A percentile compares a stretch with the other conserved stretches of the same genome.
Conservation (phyloP, 2,888 invertebrate genomes). For the Prionchulus punctatus region DNA sequence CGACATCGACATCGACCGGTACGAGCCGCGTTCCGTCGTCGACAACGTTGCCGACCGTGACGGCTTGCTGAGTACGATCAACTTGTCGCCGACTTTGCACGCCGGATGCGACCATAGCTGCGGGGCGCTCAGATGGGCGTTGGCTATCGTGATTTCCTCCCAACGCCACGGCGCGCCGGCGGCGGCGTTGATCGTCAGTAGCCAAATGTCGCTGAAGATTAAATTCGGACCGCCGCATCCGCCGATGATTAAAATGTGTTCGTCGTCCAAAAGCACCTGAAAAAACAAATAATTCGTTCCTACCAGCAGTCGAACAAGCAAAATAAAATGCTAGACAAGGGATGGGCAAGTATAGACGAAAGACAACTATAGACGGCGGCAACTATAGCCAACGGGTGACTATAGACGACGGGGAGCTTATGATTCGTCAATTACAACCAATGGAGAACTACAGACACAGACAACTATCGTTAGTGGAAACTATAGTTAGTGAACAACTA, state of each 20-base stretch:
- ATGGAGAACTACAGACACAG: too few relatives aligned
- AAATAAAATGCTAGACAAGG: background rate
- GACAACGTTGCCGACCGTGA: slow-evolving; percentile 16
- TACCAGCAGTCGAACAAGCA: slow-evolving; percentile 11
- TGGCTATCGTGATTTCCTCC: slow-evolving; percentile 52
- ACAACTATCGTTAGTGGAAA: too few relatives aligned
- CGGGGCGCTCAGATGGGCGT: slow-evolving; percentile 60
- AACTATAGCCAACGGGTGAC: too few relatives aligned
- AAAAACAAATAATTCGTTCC: too few relatives aligned
- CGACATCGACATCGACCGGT: background rate
- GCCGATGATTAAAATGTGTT: slow-evolving; percentile 49
- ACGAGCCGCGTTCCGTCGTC: background rate
- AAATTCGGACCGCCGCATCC: slow-evolving; percentile 40
- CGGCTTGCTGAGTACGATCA: slow-evolving; percentile 33
- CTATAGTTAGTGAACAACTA: too few relatives aligned
- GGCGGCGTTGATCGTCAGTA: slow-evolving; percentile 52
- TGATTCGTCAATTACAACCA: too few relatives aligned
- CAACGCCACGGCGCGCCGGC: slow-evolving; percentile 44
- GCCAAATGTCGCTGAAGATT: slow-evolving; percentile 73
- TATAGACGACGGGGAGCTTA: too few relatives aligned
- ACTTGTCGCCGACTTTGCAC: slow-evolving; percentile 46
- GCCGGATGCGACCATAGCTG: slow-evolving; percentile 87
- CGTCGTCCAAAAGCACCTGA: slow-evolving; percentile 51
- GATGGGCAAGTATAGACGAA: background rate
- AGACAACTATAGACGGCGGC: background rate